These are phyloP conservation scores for Ectropis grisescens DNA, from an alignment of 1,140 invertebrate species.

Conservation along the genomic window DNA sequence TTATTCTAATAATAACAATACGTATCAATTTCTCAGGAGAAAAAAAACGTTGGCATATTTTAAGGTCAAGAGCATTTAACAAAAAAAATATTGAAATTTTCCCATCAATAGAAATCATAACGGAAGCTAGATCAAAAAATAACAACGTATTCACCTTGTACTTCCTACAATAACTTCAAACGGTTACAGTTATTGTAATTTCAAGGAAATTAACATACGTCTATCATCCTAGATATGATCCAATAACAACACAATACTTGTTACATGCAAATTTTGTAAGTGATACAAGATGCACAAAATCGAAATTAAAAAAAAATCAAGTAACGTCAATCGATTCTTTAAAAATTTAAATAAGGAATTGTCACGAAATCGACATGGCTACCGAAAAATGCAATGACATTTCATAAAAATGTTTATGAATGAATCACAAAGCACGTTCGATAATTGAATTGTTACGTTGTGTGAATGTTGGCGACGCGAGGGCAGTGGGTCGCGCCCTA, in stretches of 20 bases:
- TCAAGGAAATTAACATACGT: slow-evolving; percentile 53
- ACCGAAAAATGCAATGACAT: slow-evolving; percentile 35
- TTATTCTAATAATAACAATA: no score
- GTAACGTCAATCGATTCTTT: slow-evolving; percentile 29
- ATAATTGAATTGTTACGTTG: slow-evolving; percentile 59
- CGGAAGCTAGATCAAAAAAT: slow-evolving; percentile 54
- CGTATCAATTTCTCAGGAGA: slow-evolving; percentile 15
- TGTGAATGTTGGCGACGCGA: slow-evolving; percentile 36
- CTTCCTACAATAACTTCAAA: slow-evolving; percentile 24
- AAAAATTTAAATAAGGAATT: slow-evolving; percentile 45
- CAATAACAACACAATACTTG: slow-evolving; percentile 36
- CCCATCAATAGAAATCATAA: slow-evolving; percentile 44
- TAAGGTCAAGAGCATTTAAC: slow-evolving; percentile 26
- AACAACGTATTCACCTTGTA: slow-evolving; percentile 35
- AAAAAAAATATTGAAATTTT: slow-evolving; percentile 31
- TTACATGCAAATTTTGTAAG: slow-evolving; percentile 49
- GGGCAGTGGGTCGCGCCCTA: slow-evolving; percentile 58
- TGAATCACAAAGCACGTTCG: slow-evolving; percentile 39
- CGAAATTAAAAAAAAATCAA: slow-evolving; percentile 13
- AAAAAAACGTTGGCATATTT: slow-evolving; percentile 34
- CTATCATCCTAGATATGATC: slow-evolving; percentile 54
- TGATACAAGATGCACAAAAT: slow-evolving; percentile 25
- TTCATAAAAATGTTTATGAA: slow-evolving; percentile 47
- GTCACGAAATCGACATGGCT: slow-evolving; percentile 33
- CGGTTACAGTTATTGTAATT: slow-evolving; percentile 20